Percentiles rank a stretch among this genome's conserved stretches.
phyloP scores from a whole-genome alignment of 2,113 vertebrate genomes.

The Corythoichthys intestinalis region DNA sequence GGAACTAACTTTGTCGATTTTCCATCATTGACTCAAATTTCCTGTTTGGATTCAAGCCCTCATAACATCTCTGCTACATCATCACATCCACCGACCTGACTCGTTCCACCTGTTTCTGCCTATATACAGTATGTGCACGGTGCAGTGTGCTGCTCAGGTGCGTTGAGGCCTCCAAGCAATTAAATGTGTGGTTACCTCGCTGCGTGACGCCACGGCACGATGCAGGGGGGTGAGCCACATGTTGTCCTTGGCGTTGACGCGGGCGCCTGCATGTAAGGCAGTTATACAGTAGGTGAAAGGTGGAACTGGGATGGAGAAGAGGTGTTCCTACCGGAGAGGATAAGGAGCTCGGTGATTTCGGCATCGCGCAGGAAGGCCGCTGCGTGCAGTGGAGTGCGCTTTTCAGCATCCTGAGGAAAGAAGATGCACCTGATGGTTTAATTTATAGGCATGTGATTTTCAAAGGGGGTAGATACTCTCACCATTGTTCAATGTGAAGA shows the following conservation, averaged over 20 bases:
- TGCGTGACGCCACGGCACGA: conserved; percentile 91
- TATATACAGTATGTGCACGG: too few species aligned
- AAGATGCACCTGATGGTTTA: neutral
- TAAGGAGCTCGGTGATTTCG: conserved; percentile 94
- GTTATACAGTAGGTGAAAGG: neutral
- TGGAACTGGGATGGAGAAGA: neutral
- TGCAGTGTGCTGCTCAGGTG: neutral
- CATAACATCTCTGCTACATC: neutral
- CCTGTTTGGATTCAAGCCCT: neutral
- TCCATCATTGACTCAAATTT: neutral
- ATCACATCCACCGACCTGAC: neutral
- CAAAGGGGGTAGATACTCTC: too few species aligned
- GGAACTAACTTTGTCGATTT: neutral
- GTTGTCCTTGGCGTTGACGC: conserved; percentile 96
- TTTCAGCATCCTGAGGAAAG: conserved; percentile 84
- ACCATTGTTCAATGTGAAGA: too few species aligned
- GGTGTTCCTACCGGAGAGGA: conserved; percentile 82
- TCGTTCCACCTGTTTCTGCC: neutral
- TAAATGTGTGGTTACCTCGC: conserved; percentile 77
- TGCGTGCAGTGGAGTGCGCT: conserved; percentile 90
- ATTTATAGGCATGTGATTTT: neutral
- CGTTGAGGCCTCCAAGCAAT: neutral
- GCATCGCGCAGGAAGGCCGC: conserved; percentile 92
- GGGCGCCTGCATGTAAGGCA: conserved; percentile 76
- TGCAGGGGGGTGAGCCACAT: conserved; percentile 99